Base-by-base conservation (phyloP, 2,888 invertebrate genomes). In the Pyrrhia umbra region DNA sequence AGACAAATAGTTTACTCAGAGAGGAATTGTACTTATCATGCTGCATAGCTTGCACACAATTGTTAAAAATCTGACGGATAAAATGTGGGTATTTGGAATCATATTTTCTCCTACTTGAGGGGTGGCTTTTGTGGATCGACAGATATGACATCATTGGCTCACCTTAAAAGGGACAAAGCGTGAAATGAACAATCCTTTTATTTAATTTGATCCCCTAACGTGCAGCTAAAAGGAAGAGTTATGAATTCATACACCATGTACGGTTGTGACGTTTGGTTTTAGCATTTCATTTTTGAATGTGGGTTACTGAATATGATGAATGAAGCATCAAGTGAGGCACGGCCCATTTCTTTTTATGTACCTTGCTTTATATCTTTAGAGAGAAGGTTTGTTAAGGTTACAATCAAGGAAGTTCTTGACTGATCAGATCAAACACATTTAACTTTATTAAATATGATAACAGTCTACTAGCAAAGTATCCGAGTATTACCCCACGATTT, bases 271-370 rank as follows among this genome's bases (percentile, higher is more conserved):
- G 65, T 69, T 73, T 54, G 59, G 65, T 57, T 70, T 49, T 50
- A 46, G 58, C 49, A 70, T 65, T 56, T 54, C 56, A 50, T 62
- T 71, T 75, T 73, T 55, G 52, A 75, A 60, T 68, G 61, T 62
- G 54, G 52, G 72, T 54, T 71, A 61, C 65, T 45, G 58, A 79
- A 79, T 68, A 68, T 71, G 75, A 68, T 63, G 68, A 63, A 66
- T 66, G 62, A 67, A 46, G 47, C 59, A 45, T 43, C 64, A 65
- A 49, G 56, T 52, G 61, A 60, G 58, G 59, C 60, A 47, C 59
- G 21, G 27, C 52, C 50, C 60, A 62, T 54, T 74, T 74, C 60
- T 69, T 63, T 74, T 50, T 58, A 37, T 39, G 45, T 65, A 57
- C 57, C 57, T 60, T 54, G 8, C 70, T 66, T 56, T 42, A 43